phyloP scores from a whole-genome alignment of 2,797 vertebrate species.

The Rhinella marina region DNA sequence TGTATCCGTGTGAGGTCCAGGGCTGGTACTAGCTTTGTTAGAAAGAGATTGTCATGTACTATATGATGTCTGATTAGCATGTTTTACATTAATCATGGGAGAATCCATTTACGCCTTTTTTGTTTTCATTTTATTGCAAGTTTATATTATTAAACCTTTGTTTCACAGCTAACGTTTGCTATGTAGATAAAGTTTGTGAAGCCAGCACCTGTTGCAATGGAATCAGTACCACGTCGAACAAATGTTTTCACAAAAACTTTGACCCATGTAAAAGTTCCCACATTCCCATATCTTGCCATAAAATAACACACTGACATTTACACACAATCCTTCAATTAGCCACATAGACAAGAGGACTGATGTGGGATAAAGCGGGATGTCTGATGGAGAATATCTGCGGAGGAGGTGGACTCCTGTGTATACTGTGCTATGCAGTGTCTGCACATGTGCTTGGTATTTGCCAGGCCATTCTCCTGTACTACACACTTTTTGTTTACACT shows the following conservation, averaged over 20 bases:
- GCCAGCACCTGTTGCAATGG: background rate
- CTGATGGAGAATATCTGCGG: conserved; percentile 37
- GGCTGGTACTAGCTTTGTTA: too few species aligned
- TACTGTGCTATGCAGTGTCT: conserved; percentile 57
- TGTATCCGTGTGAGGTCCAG: too few species aligned
- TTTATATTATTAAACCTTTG: background rate
- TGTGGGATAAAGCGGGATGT: conserved; percentile 10
- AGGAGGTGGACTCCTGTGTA: conserved; percentile 51
- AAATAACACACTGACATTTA: conserved; percentile 27
- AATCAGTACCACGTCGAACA: background rate
- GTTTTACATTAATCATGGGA: too few species aligned
- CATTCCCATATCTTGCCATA: conserved; percentile 21
- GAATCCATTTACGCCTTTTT: background rate
- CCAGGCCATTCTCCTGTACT: conserved; percentile 28
- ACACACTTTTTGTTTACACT: conserved; percentile 40
- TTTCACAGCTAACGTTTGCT: background rate
- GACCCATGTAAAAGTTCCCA: conserved; percentile 6
- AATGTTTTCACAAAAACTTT: conserved; percentile 40
- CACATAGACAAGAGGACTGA: conserved; percentile 9
- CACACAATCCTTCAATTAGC: conserved; percentile 14
- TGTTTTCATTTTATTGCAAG: background rate
- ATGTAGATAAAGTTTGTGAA: background rate
- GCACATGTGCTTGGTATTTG: conserved; percentile 38
- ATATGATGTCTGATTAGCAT: too few species aligned
- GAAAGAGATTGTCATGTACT: too few species aligned